Evolutionary conservation across 37 sponge, comb jelly and placozoan genomes (phyloP).

Genomic region (Beroe ovata): DNA sequence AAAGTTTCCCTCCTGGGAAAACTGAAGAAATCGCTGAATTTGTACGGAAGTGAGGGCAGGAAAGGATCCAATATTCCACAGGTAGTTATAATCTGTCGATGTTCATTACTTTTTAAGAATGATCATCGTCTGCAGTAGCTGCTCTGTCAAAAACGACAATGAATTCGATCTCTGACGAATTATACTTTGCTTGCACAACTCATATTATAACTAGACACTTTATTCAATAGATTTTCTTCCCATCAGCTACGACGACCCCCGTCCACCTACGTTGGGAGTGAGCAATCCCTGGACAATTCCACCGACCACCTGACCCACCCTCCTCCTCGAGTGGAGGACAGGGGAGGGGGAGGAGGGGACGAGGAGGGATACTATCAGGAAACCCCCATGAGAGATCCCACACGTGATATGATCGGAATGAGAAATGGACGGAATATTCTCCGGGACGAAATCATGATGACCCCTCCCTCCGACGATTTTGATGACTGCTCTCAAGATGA

Average conservation of each 20-base stretch:
- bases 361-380: neutral
- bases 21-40: slow-evolving; percentile 26
- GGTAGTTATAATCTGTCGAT: too few relatives aligned
- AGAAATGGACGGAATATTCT: too few relatives aligned
- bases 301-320: neutral
- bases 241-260: slow-evolving; percentile 34
- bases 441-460: too few relatives aligned
- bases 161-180: too few relatives aligned
- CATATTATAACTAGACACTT: too few relatives aligned
- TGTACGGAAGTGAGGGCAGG: neutral
- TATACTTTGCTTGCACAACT: too few relatives aligned
- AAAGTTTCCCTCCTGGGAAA: slow-evolving; percentile 31
- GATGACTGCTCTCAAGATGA: too few relatives aligned
- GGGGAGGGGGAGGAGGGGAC: neutral
- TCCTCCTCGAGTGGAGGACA: neutral
- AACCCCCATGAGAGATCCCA: neutral
- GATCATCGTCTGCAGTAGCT: neutral
- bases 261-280: slow-evolving; percentile 16
- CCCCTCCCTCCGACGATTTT: too few relatives aligned
- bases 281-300: neutral
- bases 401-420: too few relatives aligned
- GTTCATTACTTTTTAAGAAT: neutral
- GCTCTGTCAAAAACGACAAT: too few relatives aligned
- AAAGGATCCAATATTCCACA: slow-evolving; percentile 10
- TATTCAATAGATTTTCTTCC: too few relatives aligned